phyloP scores from a whole-genome alignment of 2,797 vertebrate genomes.

The Rallus crepitans region DNA sequence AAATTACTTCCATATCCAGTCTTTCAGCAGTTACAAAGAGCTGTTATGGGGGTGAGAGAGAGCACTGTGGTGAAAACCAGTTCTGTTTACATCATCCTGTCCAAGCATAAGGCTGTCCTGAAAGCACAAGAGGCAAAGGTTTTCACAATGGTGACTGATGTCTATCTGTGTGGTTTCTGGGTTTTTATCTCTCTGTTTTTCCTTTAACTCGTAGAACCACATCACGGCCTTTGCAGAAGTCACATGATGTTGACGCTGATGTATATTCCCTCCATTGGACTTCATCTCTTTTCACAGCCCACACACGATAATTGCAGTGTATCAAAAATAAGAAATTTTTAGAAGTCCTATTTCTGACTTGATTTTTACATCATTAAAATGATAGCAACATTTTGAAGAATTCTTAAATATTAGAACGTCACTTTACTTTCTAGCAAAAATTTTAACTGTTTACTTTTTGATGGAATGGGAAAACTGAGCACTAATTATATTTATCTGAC shows the following conservation, averaged over 20 bases:
- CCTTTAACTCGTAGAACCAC: slow-evolving; percentile 89
- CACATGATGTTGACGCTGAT: slow-evolving; percentile 96
- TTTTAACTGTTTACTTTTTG: slow-evolving; percentile 65
- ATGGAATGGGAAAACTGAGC: slow-evolving; percentile 57
- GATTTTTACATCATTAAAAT: slow-evolving; percentile 77
- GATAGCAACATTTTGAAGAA: slow-evolving; percentile 67
- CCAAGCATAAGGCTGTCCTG: background rate
- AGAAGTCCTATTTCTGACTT: slow-evolving; percentile 74
- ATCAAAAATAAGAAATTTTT: slow-evolving; percentile 73
- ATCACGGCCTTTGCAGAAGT: slow-evolving; percentile 97
- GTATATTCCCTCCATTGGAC: slow-evolving; percentile 93
- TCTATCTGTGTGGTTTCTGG: slow-evolving; percentile 32
- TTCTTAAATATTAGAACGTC: slow-evolving; percentile 74
- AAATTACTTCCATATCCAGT: background rate
- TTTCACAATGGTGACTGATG: background rate
- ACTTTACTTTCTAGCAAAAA: slow-evolving; percentile 70
- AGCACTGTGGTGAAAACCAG: background rate
- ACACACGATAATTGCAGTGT: slow-evolving; percentile 83
- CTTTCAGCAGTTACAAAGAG: background rate
- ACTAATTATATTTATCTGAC: slow-evolving; percentile 60
- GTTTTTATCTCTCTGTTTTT: slow-evolving; percentile 49
- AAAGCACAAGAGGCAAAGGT: background rate
- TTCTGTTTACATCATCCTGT: background rate
- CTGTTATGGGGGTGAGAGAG: background rate
- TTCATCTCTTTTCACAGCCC: slow-evolving; percentile 92